Percentiles rank a stretch among this genome's conserved stretches.
These are phyloP conservation scores for Riptortus pedestris DNA, from an alignment of 1,140 invertebrate species.

Conservation along the genomic window DNA sequence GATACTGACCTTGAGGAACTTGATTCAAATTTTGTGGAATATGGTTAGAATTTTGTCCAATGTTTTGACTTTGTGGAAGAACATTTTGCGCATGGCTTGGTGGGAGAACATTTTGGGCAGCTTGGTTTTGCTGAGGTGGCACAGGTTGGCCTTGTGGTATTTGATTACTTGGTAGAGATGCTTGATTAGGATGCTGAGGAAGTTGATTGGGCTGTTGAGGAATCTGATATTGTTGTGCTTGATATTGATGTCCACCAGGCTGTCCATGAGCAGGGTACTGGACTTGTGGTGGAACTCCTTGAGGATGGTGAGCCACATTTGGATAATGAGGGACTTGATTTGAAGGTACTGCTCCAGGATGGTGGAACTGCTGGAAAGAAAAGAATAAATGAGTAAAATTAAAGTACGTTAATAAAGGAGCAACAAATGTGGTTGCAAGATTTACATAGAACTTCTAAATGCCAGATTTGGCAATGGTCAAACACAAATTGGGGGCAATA, in stretches of 20 bases:
- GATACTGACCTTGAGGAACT: constrained; percentile 34
- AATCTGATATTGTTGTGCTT: constrained; percentile 23
- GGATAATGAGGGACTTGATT: constrained; percentile 21
- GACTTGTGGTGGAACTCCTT: too few species aligned
- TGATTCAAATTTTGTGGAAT: constrained; percentile 37
- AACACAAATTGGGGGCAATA: too few species aligned
- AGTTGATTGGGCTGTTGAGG: too few species aligned
- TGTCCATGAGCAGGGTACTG: constrained; percentile 25
- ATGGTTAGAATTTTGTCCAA: constrained; percentile 32
- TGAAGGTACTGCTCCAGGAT: constrained; percentile 24
- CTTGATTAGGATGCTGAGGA: constrained; percentile 31
- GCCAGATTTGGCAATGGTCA: too few species aligned
- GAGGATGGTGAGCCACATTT: too few species aligned
- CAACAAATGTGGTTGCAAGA: too few species aligned
- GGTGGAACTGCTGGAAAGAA: constrained; percentile 26
- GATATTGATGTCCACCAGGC: constrained; percentile 28
- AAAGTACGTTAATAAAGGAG: too few species aligned
- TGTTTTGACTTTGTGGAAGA: constrained; percentile 22
- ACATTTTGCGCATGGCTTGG: constrained; percentile 12
- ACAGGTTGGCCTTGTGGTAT: constrained; percentile 28
- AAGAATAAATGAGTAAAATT: constrained; percentile 26
- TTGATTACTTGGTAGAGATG: constrained; percentile 25
- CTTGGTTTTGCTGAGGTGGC: constrained; percentile 24
- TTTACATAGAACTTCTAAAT: too few species aligned
- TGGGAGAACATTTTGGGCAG: constrained; percentile 21